A percentile compares a stretch with the other conserved stretches of the same genome.
Evolutionary conservation across 2,888 invertebrate species (phyloP).

Genomic region (Cheilosia pagana): DNA sequence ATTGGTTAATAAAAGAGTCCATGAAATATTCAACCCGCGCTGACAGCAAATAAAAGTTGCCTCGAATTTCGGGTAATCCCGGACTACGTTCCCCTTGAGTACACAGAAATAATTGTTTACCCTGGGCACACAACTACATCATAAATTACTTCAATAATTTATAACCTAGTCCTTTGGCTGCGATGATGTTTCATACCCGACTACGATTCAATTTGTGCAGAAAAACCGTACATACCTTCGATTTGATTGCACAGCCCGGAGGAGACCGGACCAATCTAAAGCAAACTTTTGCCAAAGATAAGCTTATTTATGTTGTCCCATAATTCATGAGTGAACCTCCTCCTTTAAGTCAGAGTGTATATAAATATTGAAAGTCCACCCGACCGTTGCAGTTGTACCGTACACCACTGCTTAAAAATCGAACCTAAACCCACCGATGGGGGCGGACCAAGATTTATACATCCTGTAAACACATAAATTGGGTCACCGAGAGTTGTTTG

Average conservation of each 20-base stretch:
- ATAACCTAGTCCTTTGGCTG: conserved; percentile 22
- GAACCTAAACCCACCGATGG: conserved; percentile 4
- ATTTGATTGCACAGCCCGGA: conserved; percentile 42
- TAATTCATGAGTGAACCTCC: conserved; percentile 55
- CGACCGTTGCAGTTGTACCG: conserved; percentile 34
- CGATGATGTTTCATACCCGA: background rate
- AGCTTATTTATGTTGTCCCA: conserved; percentile 65
- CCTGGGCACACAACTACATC: conserved; percentile 33
- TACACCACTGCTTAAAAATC: conserved; percentile 40
- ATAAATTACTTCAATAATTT: conserved; percentile 59
- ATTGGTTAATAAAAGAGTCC: too few relatives aligned
- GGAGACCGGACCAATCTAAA: conserved; percentile 35
- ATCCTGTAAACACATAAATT: conserved; percentile 57
- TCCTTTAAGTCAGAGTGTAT: conserved; percentile 27
- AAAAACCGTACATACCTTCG: conserved; percentile 19
- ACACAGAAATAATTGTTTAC: conserved; percentile 30
- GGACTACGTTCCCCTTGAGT: background rate
- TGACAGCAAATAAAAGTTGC: too few relatives aligned
- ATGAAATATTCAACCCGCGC: too few relatives aligned
- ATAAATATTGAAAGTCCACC: conserved; percentile 59
- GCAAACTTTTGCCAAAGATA: conserved; percentile 63
- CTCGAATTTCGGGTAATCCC: background rate
- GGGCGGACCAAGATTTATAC: conserved; percentile 46
- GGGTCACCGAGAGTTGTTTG: conserved; percentile 31
- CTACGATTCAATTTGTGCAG: conserved; percentile 35